Base-by-base conservation (phyloP, 2,797 vertebrate species). In the Arrhamphus sclerolepis region DNA sequence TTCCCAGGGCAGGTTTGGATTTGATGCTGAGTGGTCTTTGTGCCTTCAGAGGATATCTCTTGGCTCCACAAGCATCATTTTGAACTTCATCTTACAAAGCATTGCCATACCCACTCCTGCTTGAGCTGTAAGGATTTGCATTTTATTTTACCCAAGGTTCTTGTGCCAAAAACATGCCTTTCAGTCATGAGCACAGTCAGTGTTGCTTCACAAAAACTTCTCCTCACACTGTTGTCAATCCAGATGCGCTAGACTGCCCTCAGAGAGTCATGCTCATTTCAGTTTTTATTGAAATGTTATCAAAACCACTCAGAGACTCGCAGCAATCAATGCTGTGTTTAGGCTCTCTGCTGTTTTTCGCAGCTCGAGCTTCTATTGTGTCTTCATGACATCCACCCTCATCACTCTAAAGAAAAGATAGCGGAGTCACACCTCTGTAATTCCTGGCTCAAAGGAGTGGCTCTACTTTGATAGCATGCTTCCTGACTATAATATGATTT, bases 261-360 rank as follows among this genome's bases (percentile, higher is more conserved):
- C 59, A 7, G 81, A 84, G 81, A 77, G 66, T 46, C 17, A 6
- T 31, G 64, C 89, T 91, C 78, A 90, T 92, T 90, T 90, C 80
- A 90, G 88, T 91, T 84, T 91, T 90, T 89, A 91, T 89, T 89
- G 88, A 91, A 89, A 87, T 83, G 80, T 89, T 87, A 89, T 91
- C 90, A 89, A 89, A 89, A 78, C 80, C 77, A 79, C 87, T 89
- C 83, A 72, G 80, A 86, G 64, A 83, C 81, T 84, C 65, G 3
- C 20, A 10, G 82, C 82, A 88, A 87, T 91, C 88, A 87, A 85
- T 89, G 84, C 44, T 72, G 75, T 67, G 80, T 84, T 84, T 86
- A 83, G 83, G 65, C 72, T 73, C 56, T 1, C 62, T 29, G 76
- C 72, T 61, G 80, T 66, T 50, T 71, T 14, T 73, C 79, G 43